Evolutionary conservation across 2,113 vertebrate species (phyloP), one percentile per base, ranked within the genome.

Genomic region (Trichechus manatus): DNA sequence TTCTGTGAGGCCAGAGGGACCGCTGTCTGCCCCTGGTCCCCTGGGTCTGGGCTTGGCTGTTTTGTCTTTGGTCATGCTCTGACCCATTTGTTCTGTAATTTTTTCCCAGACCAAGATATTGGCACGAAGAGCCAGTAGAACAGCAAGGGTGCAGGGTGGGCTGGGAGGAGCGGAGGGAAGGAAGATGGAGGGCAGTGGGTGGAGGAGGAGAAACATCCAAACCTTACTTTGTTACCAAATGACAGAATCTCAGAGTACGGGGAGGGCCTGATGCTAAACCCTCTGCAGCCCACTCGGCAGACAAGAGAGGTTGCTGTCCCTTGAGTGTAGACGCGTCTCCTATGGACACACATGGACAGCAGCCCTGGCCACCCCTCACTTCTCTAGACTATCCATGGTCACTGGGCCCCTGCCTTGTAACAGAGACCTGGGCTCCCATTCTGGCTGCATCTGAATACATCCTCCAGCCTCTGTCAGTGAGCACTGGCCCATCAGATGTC

Each of bases 361-460:
- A 27, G 68, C 17, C 61, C 5, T 1, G 29, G 39, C 70, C 27
- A 29, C 66, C 2, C 0, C 8, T 10, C n/a, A 13, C 80, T 39
- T 53, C 61, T 2, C 9, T 33, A 50, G 80, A 29, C 13, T 3
- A 2, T 4, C 61, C 19, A 33, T 31, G n/a, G 36, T 61, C 47
- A 17, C 66, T 2, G 1, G n/a, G 17, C 20, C 33, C 36, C 31
- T 1, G 0, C 7, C 29, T 0, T 1, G 7, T 61, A 23, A 22
- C 22, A 23, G 59, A 23, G 22, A 13, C 4, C 59, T 68, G 64
- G 33, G 64, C 31, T 68, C 29, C 31, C 29, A 33, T 33, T 27
- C 31, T 33, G 25, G 7, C 11, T 33, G 31, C 83, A 20, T 25
- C 15, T 3, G 23, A 36, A 17, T 27, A 29, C 7, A 20, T 23